Conservation (phyloP, 2,888 invertebrate species). For the Calameuta idolon region DNA sequence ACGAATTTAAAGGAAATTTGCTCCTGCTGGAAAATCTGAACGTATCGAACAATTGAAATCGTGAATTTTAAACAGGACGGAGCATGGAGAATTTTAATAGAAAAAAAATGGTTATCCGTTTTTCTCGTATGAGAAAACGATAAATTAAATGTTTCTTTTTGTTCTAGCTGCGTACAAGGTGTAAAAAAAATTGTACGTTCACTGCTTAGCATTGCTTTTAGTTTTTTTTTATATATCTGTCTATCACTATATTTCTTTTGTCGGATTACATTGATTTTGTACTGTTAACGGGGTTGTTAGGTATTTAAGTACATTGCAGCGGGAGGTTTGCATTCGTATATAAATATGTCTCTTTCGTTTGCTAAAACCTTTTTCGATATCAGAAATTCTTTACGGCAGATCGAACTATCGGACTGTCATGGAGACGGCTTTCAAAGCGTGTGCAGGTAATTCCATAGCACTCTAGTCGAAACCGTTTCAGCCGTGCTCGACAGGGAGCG, state of each 20-base stretch:
- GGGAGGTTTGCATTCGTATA: background rate
- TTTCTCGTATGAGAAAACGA: background rate
- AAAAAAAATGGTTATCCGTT: background rate
- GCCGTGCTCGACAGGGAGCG: background rate
- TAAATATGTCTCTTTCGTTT: background rate
- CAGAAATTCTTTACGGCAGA: background rate
- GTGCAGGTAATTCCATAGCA: background rate
- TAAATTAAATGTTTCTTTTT: too few species aligned
- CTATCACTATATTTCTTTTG: background rate
- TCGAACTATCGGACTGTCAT: background rate
- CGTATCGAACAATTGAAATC: background rate
- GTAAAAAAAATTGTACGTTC: too few species aligned
- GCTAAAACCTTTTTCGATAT: background rate
- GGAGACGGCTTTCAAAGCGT: background rate
- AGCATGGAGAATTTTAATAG: background rate
- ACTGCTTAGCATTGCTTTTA: background rate
- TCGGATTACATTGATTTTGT: background rate
- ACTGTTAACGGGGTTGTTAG: background rate
- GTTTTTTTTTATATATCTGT: background rate
- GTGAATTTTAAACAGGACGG: background rate
- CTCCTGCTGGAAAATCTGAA: background rate
- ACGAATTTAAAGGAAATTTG: background rate
- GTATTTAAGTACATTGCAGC: background rate
- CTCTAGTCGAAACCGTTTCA: background rate
- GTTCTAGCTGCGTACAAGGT: too few species aligned